Percentiles rank a stretch among this genome's conserved stretches.
phyloP scores from a whole-genome alignment of 2,113 vertebrate species.

The Neolamprologus ventralis region DNA sequence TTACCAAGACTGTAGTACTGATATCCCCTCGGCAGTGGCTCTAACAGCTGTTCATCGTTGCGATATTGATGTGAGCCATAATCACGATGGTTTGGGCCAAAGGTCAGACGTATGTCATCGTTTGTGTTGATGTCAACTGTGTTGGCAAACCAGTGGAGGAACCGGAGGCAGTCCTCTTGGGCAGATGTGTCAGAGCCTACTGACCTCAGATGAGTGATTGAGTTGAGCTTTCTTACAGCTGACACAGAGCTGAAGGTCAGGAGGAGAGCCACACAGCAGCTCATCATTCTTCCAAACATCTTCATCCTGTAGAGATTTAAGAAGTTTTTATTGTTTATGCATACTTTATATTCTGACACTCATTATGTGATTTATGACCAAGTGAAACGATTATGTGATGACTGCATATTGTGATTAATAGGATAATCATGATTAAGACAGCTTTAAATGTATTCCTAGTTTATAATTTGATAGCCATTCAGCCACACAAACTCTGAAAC shows the following conservation, averaged over 20 bases:
- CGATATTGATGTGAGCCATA: constrained; percentile 47
- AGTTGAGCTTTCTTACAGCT: background rate
- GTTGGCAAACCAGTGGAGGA: constrained; percentile 60
- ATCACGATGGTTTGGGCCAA: constrained; percentile 3
- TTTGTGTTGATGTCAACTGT: background rate
- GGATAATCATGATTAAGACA: background rate
- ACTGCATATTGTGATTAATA: background rate
- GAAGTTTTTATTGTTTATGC: background rate
- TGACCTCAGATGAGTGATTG: constrained; percentile 18
- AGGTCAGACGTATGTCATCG: constrained; percentile 1
- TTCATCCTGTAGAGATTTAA: constrained; percentile 13
- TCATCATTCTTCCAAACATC: background rate
- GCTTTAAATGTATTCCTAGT: background rate
- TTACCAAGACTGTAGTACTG: constrained; percentile 47
- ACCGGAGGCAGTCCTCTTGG: constrained; percentile 17
- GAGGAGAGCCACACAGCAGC: background rate
- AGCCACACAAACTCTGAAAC: background rate
- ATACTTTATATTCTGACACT: background rate
- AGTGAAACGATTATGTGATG: background rate
- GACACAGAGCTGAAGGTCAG: background rate
- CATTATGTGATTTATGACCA: background rate
- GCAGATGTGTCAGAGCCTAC: constrained; percentile 9
- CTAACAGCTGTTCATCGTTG: constrained; percentile 16
- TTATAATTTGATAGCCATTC: background rate
- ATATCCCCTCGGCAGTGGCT: background rate